phyloP scores from a whole-genome alignment of 2,888 invertebrate genomes.

The Mythimna impura region DNA sequence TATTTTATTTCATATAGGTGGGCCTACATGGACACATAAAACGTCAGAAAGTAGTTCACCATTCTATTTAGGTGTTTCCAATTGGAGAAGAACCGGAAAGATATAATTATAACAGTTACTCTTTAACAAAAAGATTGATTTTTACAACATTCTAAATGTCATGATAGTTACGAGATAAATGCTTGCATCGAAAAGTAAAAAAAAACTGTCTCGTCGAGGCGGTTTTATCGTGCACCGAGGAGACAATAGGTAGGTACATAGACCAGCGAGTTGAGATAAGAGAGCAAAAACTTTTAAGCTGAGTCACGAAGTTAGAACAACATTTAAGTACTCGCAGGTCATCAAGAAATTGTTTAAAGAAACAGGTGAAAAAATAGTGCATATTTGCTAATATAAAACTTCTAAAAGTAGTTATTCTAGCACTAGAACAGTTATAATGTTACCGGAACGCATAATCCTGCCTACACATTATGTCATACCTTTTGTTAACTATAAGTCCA shows the following conservation, averaged over 20 bases:
- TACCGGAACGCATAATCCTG: conserved; percentile 45
- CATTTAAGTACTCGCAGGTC: not conserved
- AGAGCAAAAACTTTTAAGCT: not conserved
- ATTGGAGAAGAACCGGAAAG: too few species aligned
- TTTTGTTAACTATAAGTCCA: conserved; percentile 52
- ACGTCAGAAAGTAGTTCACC: too few species aligned
- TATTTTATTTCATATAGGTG: too few species aligned
- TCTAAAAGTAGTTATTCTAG: not conserved
- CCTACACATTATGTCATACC: conserved; percentile 59
- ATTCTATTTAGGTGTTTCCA: too few species aligned
- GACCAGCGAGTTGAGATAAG: not conserved
- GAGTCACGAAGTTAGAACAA: not conserved
- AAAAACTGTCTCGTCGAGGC: not conserved
- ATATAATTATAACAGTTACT: too few species aligned
- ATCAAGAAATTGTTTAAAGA: not conserved
- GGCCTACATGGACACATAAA: too few species aligned
- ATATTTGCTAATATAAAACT: not conserved
- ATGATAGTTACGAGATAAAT: not conserved
- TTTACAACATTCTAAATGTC: not conserved
- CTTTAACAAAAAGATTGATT: too few species aligned
- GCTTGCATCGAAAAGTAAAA: not conserved
- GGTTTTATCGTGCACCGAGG: not conserved
- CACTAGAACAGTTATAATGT: conserved; percentile 8
- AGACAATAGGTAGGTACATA: not conserved
- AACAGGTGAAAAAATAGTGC: not conserved